Evolutionary conservation across 2,888 invertebrate species (phyloP).

Genomic region (Synanthedon myopaeformis): DNA sequence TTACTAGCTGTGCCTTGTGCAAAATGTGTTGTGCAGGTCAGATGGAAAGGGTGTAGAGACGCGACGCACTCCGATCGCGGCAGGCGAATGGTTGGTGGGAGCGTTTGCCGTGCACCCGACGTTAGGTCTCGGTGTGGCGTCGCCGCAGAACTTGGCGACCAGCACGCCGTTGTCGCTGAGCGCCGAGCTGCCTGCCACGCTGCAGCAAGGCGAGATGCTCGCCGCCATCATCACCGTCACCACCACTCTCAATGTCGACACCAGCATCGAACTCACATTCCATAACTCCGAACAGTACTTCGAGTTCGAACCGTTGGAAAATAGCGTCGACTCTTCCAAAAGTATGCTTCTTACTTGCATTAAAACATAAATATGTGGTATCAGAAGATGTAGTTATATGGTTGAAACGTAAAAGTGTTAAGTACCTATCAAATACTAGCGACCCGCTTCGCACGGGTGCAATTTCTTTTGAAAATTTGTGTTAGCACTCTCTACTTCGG

Average conservation of each 20-base stretch:
- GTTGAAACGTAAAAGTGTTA: too few species aligned
- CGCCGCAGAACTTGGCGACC: constrained; percentile 41
- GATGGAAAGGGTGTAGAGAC: constrained; percentile 53
- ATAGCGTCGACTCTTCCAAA: constrained; percentile 77
- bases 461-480: too few species aligned
- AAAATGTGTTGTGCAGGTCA: constrained; percentile 24
- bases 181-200: constrained; percentile 87
- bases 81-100: constrained; percentile 47
- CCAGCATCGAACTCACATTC: constrained; percentile 84
- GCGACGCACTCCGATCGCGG: constrained; percentile 42
- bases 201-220: constrained; percentile 91
- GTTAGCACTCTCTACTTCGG: too few species aligned
- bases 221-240: constrained; percentile 89
- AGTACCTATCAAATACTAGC: too few species aligned
- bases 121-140: constrained; percentile 48
- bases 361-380: too few species aligned
- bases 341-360: constrained; percentile 61
- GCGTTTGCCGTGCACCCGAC: constrained; percentile 60
- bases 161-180: constrained; percentile 81
- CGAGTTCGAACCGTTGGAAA: constrained; percentile 83
- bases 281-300: constrained; percentile 85
- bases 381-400: too few species aligned
- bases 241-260: constrained; percentile 85
- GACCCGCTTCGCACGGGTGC: too few species aligned
- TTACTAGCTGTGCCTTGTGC: too few species aligned